Evolutionary conservation across 2,888 invertebrate species (phyloP).

Genomic region (Carcina quercana): DNA sequence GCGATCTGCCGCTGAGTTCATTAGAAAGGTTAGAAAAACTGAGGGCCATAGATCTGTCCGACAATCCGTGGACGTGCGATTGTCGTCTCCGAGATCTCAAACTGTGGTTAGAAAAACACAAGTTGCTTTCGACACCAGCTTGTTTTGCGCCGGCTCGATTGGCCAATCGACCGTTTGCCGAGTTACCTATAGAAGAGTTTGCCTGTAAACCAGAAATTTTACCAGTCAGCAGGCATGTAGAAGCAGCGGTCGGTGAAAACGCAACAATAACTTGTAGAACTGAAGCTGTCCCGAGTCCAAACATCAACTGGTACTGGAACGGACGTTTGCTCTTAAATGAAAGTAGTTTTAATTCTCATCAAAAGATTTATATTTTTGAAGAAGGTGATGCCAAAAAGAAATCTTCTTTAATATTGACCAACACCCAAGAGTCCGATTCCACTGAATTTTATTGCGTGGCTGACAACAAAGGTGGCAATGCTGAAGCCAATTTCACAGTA

Average conservation of each 20-base stretch:
- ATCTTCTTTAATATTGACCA: constrained; percentile 84
- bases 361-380: constrained; percentile 84
- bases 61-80: constrained; percentile 93
- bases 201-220: constrained; percentile 89
- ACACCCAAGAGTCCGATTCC: constrained; percentile 88
- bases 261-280: constrained; percentile 88
- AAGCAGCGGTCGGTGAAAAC: constrained; percentile 87
- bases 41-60: constrained; percentile 87
- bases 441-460: constrained; percentile 92
- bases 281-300: constrained; percentile 86
- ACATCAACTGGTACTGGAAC: constrained; percentile 91
- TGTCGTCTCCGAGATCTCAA: constrained; percentile 88
- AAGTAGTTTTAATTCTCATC: constrained; percentile 85
- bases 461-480: constrained; percentile 90
- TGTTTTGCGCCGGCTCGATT: constrained; percentile 84
- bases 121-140: constrained; percentile 84
- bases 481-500: constrained; percentile 92
- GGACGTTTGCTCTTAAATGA: constrained; percentile 85
- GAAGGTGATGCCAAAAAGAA: constrained; percentile 84
- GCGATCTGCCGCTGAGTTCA: constrained; percentile 81
- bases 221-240: constrained; percentile 83
- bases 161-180: constrained; percentile 82
- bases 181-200: constrained; percentile 86
- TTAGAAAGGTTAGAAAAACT: constrained; percentile 83
- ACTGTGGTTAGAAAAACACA: constrained; percentile 85